These are phyloP conservation scores for Peromyscus californicus DNA, from an alignment of 2,113 vertebrate species.

Conservation along the genomic window DNA sequence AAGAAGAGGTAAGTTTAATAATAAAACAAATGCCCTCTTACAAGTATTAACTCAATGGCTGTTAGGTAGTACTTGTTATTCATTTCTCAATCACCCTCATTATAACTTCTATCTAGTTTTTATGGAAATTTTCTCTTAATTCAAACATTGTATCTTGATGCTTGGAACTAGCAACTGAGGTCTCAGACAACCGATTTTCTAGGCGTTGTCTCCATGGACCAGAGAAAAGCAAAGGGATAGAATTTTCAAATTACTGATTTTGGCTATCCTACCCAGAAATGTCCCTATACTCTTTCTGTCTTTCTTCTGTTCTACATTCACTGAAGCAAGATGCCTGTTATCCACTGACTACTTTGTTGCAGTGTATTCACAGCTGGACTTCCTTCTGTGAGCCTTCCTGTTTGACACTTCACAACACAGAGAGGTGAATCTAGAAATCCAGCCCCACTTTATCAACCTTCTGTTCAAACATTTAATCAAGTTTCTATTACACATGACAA, in stretches of 20 bases:
- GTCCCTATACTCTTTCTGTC: fast-evolving
- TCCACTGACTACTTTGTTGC: fast-evolving
- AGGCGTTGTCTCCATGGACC: no score
- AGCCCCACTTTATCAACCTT: neutral
- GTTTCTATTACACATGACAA: neutral
- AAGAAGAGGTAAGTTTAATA: neutral
- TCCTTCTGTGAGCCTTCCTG: neutral
- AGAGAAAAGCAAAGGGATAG: fast-evolving
- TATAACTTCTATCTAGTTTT: neutral
- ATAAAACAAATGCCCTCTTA: neutral
- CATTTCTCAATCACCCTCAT: neutral
- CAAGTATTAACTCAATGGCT: neutral
- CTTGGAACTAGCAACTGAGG: neutral
- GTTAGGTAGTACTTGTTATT: no score
- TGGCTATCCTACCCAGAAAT: neutral
- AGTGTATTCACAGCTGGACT: neutral
- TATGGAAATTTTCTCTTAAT: neutral
- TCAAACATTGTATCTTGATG: neutral
- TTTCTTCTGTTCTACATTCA: neutral
- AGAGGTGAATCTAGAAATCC: neutral
- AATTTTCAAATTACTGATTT: neutral
- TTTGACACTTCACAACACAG: neutral
- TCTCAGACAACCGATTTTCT: neutral
- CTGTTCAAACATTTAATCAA: neutral
- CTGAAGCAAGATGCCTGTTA: neutral